phyloP scores from a whole-genome alignment of 2,113 vertebrate species.

The Clarias gariepinus region DNA sequence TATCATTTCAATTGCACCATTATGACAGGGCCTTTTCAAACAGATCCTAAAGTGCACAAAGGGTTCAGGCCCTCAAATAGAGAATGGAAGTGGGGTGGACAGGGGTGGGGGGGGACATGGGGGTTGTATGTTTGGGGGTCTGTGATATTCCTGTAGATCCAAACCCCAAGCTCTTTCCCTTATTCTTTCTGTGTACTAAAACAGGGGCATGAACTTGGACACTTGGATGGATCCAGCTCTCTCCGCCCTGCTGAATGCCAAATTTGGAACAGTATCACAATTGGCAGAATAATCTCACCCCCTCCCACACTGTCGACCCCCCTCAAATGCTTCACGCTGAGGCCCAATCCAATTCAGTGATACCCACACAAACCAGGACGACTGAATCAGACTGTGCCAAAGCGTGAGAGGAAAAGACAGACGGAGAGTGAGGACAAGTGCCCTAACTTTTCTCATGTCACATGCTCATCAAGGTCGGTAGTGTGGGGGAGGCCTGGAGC shows the following conservation, averaged over 20 bases:
- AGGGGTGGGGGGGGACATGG: not conserved
- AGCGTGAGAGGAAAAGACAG: constrained; percentile 65
- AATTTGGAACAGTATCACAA: constrained; percentile 91
- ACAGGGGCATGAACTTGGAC: constrained; percentile 83
- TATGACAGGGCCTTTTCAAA: constrained; percentile 78
- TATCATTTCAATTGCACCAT: constrained; percentile 77
- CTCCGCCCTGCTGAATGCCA: constrained; percentile 79
- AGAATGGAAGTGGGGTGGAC: constrained; percentile 70
- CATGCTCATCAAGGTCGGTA: constrained; percentile 83
- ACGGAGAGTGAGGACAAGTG: constrained; percentile 83
- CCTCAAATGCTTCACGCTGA: constrained; percentile 85
- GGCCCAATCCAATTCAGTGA: constrained; percentile 81
- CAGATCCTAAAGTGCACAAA: constrained; percentile 75
- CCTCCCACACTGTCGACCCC: constrained; percentile 64
- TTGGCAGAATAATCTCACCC: constrained; percentile 88
- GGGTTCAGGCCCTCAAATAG: constrained; percentile 82
- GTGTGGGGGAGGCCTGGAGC: constrained; percentile 76
- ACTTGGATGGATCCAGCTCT: constrained; percentile 81
- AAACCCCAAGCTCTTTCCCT: constrained; percentile 56
- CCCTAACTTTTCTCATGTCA: constrained; percentile 99
- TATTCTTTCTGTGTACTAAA: constrained; percentile 70
- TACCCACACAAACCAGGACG: constrained; percentile 94
- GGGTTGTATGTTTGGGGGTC: not conserved
- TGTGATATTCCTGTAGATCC: constrained; percentile 77
- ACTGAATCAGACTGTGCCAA: constrained; percentile 96